These are phyloP conservation scores for Callocephalon fimbriatum DNA, from an alignment of 2,113 vertebrate species.

Conservation along the genomic window DNA sequence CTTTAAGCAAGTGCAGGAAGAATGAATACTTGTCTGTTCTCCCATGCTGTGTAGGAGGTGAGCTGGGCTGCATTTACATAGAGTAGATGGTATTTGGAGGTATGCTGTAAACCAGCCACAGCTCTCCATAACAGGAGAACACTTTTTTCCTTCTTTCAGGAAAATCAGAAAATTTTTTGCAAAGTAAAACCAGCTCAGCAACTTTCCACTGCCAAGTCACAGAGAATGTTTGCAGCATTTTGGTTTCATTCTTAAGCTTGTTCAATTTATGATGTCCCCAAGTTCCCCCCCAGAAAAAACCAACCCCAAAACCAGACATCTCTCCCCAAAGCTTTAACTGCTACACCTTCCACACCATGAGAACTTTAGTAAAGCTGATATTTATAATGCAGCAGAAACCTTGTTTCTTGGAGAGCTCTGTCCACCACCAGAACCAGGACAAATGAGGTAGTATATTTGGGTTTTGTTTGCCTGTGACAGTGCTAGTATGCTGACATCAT, in stretches of 20 bases:
- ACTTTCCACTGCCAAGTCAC: background rate
- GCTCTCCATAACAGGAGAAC: background rate
- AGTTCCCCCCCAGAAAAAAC: background rate
- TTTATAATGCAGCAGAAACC: background rate
- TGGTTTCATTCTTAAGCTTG: background rate
- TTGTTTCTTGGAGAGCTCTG: background rate
- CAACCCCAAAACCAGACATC: background rate
- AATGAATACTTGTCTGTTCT: conserved; percentile 37
- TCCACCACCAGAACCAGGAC: background rate
- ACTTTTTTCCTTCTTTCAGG: background rate
- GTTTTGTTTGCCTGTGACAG: background rate
- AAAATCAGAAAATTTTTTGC: background rate
- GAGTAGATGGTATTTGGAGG: background rate
- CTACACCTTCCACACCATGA: background rate
- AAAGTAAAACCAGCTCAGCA: background rate
- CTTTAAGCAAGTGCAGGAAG: background rate
- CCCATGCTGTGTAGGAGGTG: background rate
- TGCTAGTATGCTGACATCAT: background rate
- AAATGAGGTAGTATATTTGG: background rate
- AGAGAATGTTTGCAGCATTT: background rate
- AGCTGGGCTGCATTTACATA: background rate
- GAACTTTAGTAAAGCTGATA: background rate
- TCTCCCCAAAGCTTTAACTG: background rate
- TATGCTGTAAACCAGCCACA: background rate
- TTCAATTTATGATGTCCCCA: background rate